Conservation (phyloP, 2,113 vertebrate genomes). For the Pterocles burchelli region DNA sequence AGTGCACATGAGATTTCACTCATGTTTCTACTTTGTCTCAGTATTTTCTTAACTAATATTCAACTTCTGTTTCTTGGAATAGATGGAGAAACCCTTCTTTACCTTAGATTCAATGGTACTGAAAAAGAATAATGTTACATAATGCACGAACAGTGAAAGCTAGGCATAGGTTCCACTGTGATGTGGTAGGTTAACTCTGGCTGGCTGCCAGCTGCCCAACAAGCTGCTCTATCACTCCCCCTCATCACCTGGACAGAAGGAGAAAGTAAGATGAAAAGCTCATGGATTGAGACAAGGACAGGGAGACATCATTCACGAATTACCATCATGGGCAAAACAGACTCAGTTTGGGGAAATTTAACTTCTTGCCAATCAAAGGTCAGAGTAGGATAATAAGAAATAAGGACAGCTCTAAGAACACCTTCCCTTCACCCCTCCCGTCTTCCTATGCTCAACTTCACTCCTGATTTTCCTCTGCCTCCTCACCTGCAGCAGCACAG, state of each 20-base stretch:
- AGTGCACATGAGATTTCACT: background rate
- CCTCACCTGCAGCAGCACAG: background rate
- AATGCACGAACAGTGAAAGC: background rate
- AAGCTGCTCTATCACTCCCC: background rate
- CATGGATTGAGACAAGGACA: no score
- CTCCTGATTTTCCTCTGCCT: background rate
- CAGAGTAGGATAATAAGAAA: background rate
- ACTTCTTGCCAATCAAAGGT: no score
- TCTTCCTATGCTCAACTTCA: background rate
- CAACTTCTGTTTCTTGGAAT: background rate
- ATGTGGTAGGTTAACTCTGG: background rate
- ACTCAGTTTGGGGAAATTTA: no score
- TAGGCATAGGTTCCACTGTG: background rate
- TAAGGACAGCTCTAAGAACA: background rate
- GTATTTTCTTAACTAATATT: background rate
- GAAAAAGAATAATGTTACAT: background rate
- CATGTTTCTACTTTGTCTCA: background rate
- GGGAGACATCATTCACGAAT: no score
- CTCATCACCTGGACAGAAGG: no score
- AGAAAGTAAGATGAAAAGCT: no score
- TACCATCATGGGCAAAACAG: no score
- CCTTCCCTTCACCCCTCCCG: background rate
- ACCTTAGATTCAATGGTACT: background rate
- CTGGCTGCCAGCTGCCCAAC: background rate
- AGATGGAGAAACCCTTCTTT: background rate